Base-by-base conservation (phyloP, 92 coral and sea anemone species). In the Virgularia gustaviana region DNA sequence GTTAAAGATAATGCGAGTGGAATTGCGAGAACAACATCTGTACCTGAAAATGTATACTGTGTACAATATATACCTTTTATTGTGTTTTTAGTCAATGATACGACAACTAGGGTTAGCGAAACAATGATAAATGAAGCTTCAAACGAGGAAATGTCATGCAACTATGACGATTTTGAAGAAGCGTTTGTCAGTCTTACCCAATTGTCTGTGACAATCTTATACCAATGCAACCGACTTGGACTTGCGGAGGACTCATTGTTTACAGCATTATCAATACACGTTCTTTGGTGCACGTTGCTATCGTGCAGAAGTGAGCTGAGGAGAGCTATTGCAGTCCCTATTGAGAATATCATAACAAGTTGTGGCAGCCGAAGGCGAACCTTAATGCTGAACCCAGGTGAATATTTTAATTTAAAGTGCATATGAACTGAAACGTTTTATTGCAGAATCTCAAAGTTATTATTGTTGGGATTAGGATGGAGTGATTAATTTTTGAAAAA, bases 121-220 rank as follows among this genome's bases (percentile, higher is more conserved):
- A 15, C 5, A 1, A 24, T 13, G 30, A 0, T 68, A 30, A 61
- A 68, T 9, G 61, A 49, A 27, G 36, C 30, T 51, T 47, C 16
- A 6, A 31, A 3, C 22, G 60, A 29, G 37, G 75, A 49, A 1
- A 34, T 23, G 13, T 30, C 36, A 31, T 49, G 43, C 36, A 68
- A 49, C 15, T 68, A 68, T 18, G 96, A 94, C 20, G 99, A 94
- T 63, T 89, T 89, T 47, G 96, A 89, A 44, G 99, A 94, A 51
- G 83, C 91, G 20, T 87, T 89, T 41, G 65, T 76, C 18, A 84
- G 87, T 53, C 79, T 94, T 12, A 85, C 90, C 12, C 87, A 86
- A 5, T 60, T 89, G 78, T 86, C 90, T 30, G 79, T 89, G 25
- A 84, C 86, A 23, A 81, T 88, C 24, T 81, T 94, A 79, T 94